phyloP scores from a whole-genome alignment of 2,888 invertebrate genomes.

The Sipunculus nudus region DNA sequence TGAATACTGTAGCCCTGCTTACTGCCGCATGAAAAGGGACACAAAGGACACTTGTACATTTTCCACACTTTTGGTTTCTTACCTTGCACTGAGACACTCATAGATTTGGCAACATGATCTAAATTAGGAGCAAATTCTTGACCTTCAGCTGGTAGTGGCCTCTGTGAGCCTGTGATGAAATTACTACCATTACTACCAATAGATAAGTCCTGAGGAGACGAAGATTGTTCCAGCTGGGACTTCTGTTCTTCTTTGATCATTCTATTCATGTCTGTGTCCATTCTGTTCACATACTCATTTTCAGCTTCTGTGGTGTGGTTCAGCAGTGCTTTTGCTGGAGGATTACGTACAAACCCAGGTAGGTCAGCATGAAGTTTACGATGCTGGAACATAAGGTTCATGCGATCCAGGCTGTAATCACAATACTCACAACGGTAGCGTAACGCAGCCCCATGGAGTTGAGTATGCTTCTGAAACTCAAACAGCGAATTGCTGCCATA shows the following conservation, averaged over 20 bases:
- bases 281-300: no score
- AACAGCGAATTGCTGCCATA: constrained; percentile 44
- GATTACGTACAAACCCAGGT: constrained; percentile 28
- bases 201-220: background rate
- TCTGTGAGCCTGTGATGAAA: background rate
- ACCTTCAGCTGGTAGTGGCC: background rate
- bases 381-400: constrained; percentile 4
- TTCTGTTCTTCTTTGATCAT: constrained; percentile 53
- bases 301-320: no score
- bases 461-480: constrained; percentile 47
- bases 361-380: constrained; percentile 1
- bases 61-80: background rate
- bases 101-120: no score
- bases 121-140: background rate
- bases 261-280: no score
- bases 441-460: constrained; percentile 38
- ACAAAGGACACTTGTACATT: constrained; percentile 36
- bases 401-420: background rate
- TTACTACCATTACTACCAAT: constrained; percentile 1
- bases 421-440: constrained; percentile 49
- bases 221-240: constrained; percentile 38
- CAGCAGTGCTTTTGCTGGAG: constrained; percentile 43
- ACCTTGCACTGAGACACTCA: no score
- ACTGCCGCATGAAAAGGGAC: constrained; percentile 43
- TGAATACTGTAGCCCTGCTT: constrained; percentile 39